Conservation (phyloP, 2,113 vertebrate species). For the Anoplopoma fimbria region DNA sequence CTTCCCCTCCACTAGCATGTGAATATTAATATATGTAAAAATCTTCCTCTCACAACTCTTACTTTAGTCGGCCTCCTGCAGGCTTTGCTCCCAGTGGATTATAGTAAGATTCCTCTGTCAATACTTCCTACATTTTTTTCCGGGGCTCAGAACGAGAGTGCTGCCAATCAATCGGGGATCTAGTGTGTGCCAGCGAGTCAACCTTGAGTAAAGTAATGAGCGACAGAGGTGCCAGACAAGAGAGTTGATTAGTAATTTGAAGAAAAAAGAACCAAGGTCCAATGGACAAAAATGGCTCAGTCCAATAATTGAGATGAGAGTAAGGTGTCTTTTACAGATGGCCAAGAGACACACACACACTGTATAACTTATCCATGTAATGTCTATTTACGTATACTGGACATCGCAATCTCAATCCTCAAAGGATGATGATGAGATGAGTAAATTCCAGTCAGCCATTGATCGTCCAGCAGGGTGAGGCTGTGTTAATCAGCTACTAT, state of each 20-base stretch:
- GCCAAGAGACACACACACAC: conserved; percentile 10
- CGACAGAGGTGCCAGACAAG: conserved; percentile 56
- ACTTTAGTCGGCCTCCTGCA: conserved; percentile 16
- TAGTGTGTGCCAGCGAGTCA: conserved; percentile 40
- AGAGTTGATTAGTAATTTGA: conserved; percentile 70
- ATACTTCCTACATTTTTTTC: conserved; percentile 54
- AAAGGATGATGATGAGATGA: conserved; percentile 55
- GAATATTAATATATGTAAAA: conserved; percentile 20
- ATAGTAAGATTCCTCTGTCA: conserved; percentile 49
- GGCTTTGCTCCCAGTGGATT: conserved; percentile 44
- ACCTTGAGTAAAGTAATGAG: conserved; percentile 65
- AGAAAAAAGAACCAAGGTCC: conserved; percentile 44
- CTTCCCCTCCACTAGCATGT: conserved; percentile 19
- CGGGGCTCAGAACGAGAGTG: conserved; percentile 42
- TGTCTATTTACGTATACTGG: conserved; percentile 73
- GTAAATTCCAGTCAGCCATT: conserved; percentile 81
- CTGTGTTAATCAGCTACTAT: conserved; percentile 78
- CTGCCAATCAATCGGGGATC: conserved; percentile 63
- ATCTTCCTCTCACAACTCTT: conserved; percentile 32
- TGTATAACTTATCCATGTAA: conserved; percentile 58
- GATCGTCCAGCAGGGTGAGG: conserved; percentile 75
- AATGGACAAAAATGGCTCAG: conserved; percentile 48
- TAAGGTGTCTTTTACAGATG: conserved; percentile 53
- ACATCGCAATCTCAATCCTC: conserved; percentile 63
- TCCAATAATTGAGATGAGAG: conserved; percentile 68